These are phyloP conservation scores for Diplazon laetatorius DNA, from an alignment of 2,888 invertebrate species.

Conservation along the genomic window DNA sequence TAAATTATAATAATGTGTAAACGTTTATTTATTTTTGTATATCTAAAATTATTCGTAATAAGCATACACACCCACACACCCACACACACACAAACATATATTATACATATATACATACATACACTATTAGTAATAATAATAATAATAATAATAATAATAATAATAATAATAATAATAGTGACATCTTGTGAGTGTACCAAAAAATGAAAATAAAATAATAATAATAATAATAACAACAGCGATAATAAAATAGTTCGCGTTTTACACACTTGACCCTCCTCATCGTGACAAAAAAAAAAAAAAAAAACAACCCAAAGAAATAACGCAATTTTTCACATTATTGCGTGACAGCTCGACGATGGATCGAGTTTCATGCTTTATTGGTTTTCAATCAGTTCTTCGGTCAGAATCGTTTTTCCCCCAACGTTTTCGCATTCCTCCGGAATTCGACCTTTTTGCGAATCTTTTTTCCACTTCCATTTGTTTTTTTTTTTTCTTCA, in stretches of 20 bases:
- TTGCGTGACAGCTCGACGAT: not conserved
- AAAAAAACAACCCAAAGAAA: not conserved
- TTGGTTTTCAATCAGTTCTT: constrained; percentile 23
- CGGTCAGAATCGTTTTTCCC: not conserved
- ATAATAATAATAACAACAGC: constrained; percentile 27
- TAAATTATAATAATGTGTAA: constrained; percentile 35
- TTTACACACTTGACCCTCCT: constrained; percentile 32
- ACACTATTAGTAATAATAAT: constrained; percentile 2
- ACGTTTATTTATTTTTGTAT: constrained; percentile 63
- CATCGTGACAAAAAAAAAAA: no score
- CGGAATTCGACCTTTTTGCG: not conserved
- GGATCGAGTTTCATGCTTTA: not conserved
- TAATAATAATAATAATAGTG: constrained; percentile 18
- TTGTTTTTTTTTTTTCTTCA: no score
- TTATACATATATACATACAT: constrained; percentile 13
- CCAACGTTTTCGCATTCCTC: not conserved
- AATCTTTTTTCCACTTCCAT: no score
- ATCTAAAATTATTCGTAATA: constrained; percentile 39
- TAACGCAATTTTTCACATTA: constrained; percentile 1
- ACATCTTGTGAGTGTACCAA: constrained; percentile 41
- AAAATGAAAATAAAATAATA: constrained; percentile 35
- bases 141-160: constrained; percentile 11
- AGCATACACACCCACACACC: constrained; percentile 3
- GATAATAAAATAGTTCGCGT: constrained; percentile 14
- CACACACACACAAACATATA: constrained; percentile 7